These are phyloP conservation scores for Agriopis aurantiaria DNA, from an alignment of 2,888 invertebrate genomes.

Conservation along the genomic window DNA sequence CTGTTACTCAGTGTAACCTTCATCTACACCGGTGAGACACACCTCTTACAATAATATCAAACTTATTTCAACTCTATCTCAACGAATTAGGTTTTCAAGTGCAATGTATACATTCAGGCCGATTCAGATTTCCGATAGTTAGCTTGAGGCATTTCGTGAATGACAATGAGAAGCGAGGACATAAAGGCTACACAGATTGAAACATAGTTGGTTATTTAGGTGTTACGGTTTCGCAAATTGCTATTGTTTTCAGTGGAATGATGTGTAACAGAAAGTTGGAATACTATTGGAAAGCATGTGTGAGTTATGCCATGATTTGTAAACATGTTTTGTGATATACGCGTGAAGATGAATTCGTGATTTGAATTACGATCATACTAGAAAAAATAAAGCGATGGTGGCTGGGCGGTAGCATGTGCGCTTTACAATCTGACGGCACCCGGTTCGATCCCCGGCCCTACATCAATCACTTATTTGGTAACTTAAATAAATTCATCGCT, in stretches of 20 bases:
- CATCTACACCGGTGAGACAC: slow-evolving; percentile 93
- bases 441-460: too few relatives aligned
- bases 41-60: slow-evolving; percentile 29
- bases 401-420: too few relatives aligned
- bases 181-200: slow-evolving; percentile 21
- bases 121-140: slow-evolving; percentile 28
- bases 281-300: slow-evolving; percentile 5
- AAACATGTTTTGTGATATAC: background rate
- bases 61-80: slow-evolving; percentile 13
- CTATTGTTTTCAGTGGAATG: slow-evolving; percentile 36
- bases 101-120: background rate
- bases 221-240: slow-evolving; percentile 37
- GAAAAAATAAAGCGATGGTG: too few relatives aligned
- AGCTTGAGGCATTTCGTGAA: slow-evolving; percentile 37
- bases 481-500: too few relatives aligned
- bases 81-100: slow-evolving; percentile 6
- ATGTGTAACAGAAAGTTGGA: slow-evolving; percentile 26
- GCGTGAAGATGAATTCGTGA: background rate
- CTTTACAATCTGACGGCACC: too few relatives aligned
- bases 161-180: slow-evolving; percentile 45
- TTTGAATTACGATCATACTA: background rate
- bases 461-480: too few relatives aligned
- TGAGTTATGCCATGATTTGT: background rate
- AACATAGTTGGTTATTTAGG: slow-evolving; percentile 1
- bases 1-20: slow-evolving; percentile 93